Evolutionary conservation across 2,888 invertebrate genomes (phyloP), one percentile per base, ranked within the genome.

Genomic region (Chrysolina haemoptera): DNA sequence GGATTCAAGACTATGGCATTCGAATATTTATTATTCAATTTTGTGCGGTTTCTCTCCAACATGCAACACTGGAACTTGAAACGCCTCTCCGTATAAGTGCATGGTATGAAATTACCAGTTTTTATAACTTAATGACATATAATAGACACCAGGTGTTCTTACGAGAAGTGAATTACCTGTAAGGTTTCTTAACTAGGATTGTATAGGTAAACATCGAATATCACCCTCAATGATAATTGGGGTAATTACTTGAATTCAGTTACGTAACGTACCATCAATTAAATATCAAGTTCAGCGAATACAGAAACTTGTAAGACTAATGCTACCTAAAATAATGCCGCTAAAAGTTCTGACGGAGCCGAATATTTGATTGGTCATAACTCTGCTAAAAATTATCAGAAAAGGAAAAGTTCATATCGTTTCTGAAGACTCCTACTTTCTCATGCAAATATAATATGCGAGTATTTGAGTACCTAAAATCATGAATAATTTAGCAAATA

Each of bases 41-140:
- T 53, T 11, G 16, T 10, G 5, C 11, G 53, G 20, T 20, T 20
- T 10, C 53, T 53, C 18, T 53, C 53, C 53, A 14, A 35, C 35
- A 35, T 35, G 4, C 35, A 35, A 35, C 35, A 35, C 35, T 35
- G 8, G 35, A 35, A 35, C 8, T 35, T 35, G 35, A 5, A 11
- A 11, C 53, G 12, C 16, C 18, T 4, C 18, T 12, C 20, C 20
- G 11, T 11, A 20, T 18, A 53, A 53, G 20, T 53, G 53, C 22
- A 53, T 20, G 20, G 20, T 59, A 27, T 27, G 1, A 59, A 59
- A 59, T 59, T 12, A 35, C 59, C 14, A 14, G 35, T 22, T n/a
- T 59, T 59, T n/a, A 46, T n/a, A 46, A 14, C 46, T 14, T 46
- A 59, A 59, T 59, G 59, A n/a, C 35, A 59, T 59, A 14, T n/a